Evolutionary conservation across 2,888 invertebrate genomes (phyloP), one percentile per base, ranked within the genome.

Genomic region (Heteromurus nitidus): DNA sequence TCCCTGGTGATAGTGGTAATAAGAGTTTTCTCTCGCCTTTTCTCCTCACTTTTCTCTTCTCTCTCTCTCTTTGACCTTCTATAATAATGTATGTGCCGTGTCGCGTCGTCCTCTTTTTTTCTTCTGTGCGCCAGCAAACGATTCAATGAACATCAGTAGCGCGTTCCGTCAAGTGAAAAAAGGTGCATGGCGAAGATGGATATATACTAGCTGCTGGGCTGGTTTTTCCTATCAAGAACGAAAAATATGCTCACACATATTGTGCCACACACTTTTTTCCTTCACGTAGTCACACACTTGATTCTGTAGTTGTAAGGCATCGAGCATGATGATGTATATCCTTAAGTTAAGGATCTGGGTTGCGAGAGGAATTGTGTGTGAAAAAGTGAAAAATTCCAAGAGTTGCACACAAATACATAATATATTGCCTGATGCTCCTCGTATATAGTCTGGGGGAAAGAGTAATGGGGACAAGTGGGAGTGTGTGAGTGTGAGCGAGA

Each of bases 71-170:
- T 3, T 50, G 50, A 16, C 5, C 20, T 16, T 18, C 16, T 18
- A 50, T 9, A 20, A 50, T 16, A 50, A 3, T 9, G 20, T 31
- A 20, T 64, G n/a, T 20, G n/a, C 30, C 26, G 24, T 42, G n/a
- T 26, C 7, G 36, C 36, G 36, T 5, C 36, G 13, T 5, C 36
- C 5, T 5, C n/a, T n/a, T 36, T 36, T 60, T 28, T 44, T 65
- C 65, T 9, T 31, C 13, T 53, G 55, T 44, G 3, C 24, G 58
- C 58, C 58, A 58, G 36, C 74, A 73, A 82, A 77, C 73, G 69
- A 77, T 82, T 82, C 73, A 77, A 82, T 77, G 73, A 77, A 64
- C 77, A 73, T 82, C 82, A 82, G 72, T n/a, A n/a, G n/a, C n/a
- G n/a, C n/a, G n/a, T n/a, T n/a, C n/a, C n/a, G n/a, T n/a, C n/a